These are phyloP conservation scores for Barnardius zonarius DNA, from an alignment of 2,113 vertebrate genomes.

Conservation along the genomic window DNA sequence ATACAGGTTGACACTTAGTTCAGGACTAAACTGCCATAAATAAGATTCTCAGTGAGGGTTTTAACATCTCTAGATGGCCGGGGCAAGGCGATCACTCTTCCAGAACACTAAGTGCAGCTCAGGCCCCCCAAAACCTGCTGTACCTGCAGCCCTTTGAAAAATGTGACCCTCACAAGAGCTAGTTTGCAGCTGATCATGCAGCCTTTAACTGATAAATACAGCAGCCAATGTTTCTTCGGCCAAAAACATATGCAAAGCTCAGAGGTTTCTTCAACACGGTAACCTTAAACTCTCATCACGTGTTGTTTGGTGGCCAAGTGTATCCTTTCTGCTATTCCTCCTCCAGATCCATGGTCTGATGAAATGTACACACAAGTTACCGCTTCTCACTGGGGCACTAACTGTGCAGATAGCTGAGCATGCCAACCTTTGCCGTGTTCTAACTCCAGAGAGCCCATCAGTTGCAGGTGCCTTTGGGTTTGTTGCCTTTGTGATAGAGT, in stretches of 20 bases:
- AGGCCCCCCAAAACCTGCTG: neutral
- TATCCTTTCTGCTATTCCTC: neutral
- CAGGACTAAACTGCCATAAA: neutral
- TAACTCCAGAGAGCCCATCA: neutral
- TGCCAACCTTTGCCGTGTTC: neutral
- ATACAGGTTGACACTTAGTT: too few species aligned
- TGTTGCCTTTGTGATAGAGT: neutral
- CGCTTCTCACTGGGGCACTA: neutral
- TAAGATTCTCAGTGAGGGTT: neutral
- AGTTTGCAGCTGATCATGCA: neutral
- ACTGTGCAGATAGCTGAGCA: neutral
- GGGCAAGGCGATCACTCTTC: neutral
- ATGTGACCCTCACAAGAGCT: neutral
- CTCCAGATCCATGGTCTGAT: neutral
- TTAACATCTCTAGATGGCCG: neutral
- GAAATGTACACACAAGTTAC: fast-evolving
- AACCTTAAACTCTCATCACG: fast-evolving
- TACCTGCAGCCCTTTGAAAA: neutral
- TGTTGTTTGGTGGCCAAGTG: neutral
- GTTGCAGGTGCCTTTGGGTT: neutral
- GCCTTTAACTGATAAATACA: neutral
- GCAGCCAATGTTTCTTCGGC: neutral
- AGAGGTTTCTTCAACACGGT: neutral
- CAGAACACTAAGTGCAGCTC: neutral
- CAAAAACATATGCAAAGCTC: neutral